Percentiles rank a stretch among this genome's conserved stretches.
Conservation (phyloP, 2,888 invertebrate species). For the Agrochola lota region DNA sequence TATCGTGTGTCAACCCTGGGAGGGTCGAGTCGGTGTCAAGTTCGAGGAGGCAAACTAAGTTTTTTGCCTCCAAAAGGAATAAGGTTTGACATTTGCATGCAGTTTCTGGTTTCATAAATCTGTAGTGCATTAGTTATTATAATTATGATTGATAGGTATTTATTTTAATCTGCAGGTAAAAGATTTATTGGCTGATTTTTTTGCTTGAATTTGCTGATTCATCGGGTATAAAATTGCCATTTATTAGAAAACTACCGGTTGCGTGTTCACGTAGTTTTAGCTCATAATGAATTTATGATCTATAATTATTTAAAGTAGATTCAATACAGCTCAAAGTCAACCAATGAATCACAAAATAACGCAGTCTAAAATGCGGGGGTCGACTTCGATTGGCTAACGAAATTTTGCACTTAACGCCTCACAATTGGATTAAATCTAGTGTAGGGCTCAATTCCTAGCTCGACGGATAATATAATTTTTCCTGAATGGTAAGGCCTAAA, state of each 20-base stretch:
- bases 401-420: conserved; percentile 16
- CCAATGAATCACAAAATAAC: neutral
- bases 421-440: conserved; percentile 18
- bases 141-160: conserved; percentile 50
- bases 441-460: conserved; percentile 9
- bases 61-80: conserved; percentile 58
- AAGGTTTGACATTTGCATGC: conserved; percentile 55
- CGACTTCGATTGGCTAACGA: neutral
- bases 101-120: conserved; percentile 48
- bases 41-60: conserved; percentile 47
- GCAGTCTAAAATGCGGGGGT: neutral
- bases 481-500: neutral
- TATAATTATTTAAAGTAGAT: neutral
- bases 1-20: conserved; percentile 53
- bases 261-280: neutral
- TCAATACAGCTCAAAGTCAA: neutral
- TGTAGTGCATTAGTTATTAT: conserved; percentile 33
- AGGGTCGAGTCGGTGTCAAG: conserved; percentile 62
- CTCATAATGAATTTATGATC: neutral
- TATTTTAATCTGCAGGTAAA: conserved; percentile 21
- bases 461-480: neutral
- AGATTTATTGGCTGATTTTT: conserved; percentile 12
- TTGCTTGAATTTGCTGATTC: conserved; percentile 25
- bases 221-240: conserved; percentile 1
- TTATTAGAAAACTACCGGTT: conserved; percentile 16